Conservation (phyloP, 1,140 invertebrate genomes). For the Andricus grossulariae region DNA sequence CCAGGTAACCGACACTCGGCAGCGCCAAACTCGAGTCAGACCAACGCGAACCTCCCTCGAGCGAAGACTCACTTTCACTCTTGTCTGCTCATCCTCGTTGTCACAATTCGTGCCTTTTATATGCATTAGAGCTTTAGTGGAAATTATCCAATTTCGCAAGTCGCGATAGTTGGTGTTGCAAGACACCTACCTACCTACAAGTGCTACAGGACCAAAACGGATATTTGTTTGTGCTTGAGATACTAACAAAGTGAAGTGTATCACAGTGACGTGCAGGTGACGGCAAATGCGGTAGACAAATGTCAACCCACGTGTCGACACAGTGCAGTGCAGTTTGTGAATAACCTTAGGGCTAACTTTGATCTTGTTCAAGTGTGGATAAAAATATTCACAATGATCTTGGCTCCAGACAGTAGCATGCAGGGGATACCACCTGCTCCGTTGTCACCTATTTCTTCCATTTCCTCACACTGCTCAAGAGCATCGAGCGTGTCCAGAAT, state of each 20-base stretch:
- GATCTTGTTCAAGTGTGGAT: conserved; percentile 18
- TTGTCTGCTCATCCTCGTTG: conserved; percentile 40
- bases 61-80: conserved; percentile 76
- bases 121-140: background rate
- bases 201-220: background rate
- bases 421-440: conserved; percentile 51
- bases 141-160: background rate
- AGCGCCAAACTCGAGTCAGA: conserved; percentile 72
- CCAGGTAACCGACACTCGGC: conserved; percentile 71
- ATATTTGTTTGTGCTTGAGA: conserved; percentile 5
- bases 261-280: background rate
- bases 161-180: background rate
- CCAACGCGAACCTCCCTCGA: conserved; percentile 75
- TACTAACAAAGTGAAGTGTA: background rate
- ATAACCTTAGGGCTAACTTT: background rate
- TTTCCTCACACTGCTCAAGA: conserved; percentile 55
- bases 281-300: background rate
- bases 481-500: conserved; percentile 48
- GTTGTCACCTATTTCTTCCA: conserved; percentile 59
- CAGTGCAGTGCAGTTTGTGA: conserved; percentile 36
- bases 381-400: conserved; percentile 62
- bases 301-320: background rate
- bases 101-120: conserved; percentile 44
- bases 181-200: background rate
- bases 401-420: conserved; percentile 70